phyloP scores from a whole-genome alignment of 2,888 invertebrate genomes.

The Chelonus formosanus region DNA sequence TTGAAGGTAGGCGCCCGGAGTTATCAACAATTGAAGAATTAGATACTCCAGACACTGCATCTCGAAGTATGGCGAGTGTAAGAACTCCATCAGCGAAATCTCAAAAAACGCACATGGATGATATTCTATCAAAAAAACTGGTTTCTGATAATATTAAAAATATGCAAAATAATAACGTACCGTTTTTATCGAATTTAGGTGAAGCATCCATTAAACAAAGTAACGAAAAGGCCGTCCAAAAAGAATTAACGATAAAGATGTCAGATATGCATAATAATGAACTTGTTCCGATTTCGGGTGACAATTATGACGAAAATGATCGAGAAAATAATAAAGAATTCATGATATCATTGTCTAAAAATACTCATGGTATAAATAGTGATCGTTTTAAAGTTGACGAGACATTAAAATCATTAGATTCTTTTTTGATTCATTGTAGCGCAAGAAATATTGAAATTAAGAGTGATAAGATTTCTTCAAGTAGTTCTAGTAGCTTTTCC shows the following conservation, averaged over 20 bases:
- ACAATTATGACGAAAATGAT: neutral
- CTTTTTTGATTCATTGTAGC: conserved; percentile 21
- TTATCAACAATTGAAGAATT: conserved; percentile 70
- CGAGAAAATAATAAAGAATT: neutral
- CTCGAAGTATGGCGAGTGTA: conserved; percentile 48
- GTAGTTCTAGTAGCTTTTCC: conserved; percentile 58
- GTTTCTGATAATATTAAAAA: neutral
- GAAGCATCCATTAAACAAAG: neutral
- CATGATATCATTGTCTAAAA: neutral
- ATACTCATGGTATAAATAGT: neutral
- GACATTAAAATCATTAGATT: conserved; percentile 20
- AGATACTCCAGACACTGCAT: conserved; percentile 72
- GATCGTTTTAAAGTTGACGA: conserved; percentile 7
- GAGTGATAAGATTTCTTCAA: conserved; percentile 50
- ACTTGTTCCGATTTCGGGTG: too few species aligned
- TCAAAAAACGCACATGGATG: neutral
- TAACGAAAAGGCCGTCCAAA: neutral
- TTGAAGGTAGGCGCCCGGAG: conserved; percentile 30
- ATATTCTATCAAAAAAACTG: conserved; percentile 13
- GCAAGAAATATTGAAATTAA: conserved; percentile 24
- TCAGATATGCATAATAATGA: too few species aligned
- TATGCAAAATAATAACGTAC: neutral
- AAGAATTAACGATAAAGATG: too few species aligned
- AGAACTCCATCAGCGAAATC: conserved; percentile 42
- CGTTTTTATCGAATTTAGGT: too few species aligned